These are phyloP conservation scores for Phrynocephalus forsythii DNA, from an alignment of 2,797 vertebrate species.

Conservation along the genomic window DNA sequence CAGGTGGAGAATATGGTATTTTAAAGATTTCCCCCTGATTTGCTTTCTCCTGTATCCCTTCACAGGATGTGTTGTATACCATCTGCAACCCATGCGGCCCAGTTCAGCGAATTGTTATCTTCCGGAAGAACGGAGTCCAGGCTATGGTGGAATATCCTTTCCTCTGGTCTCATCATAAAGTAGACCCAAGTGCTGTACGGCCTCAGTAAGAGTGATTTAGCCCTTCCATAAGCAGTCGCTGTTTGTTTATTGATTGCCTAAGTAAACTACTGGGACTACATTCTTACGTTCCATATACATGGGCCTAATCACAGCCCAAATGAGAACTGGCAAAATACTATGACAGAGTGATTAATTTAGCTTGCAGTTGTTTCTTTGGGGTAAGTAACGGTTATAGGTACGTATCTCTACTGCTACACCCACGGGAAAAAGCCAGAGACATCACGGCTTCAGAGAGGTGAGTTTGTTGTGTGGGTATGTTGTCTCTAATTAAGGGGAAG, in stretches of 20 bases:
- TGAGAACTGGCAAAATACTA: background rate
- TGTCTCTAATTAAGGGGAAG: background rate
- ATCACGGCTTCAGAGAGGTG: background rate
- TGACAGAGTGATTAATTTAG: no score
- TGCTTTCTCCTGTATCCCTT: background rate
- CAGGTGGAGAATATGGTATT: accelerated
- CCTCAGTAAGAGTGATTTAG: background rate
- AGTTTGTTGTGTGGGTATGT: background rate
- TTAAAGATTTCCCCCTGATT: background rate
- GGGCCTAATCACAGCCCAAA: no score
- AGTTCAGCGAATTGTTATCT: slow-evolving; percentile 96
- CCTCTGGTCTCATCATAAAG: background rate
- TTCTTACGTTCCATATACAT: no score
- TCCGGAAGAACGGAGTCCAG: slow-evolving; percentile 96
- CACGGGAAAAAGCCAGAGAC: no score
- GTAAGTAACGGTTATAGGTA: background rate
- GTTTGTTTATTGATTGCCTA: background rate
- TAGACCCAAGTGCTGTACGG: no score
- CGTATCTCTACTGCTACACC: background rate
- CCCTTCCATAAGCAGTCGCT: background rate
- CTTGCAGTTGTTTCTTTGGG: background rate
- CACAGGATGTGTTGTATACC: slow-evolving; percentile 94
- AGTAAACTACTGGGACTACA: background rate
- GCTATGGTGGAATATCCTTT: slow-evolving; percentile 99
- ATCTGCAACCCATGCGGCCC: slow-evolving; percentile 97